Evolutionary conservation across 2,797 vertebrate species (phyloP), one percentile per base, ranked within the genome.

Genomic region (Melanotaenia maccullochi): DNA sequence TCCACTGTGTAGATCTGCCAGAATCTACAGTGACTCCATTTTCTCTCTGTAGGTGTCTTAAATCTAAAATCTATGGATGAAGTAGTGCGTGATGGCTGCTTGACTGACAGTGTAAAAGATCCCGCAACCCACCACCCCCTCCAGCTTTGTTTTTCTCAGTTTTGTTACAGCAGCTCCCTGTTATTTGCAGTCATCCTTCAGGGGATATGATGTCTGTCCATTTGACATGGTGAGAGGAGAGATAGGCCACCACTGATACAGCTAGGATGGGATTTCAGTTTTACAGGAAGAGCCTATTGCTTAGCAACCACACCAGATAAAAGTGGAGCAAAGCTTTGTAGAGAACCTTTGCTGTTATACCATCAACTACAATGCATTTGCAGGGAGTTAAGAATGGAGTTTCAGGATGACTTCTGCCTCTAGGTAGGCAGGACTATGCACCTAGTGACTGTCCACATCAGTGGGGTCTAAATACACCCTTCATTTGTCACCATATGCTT

Each of bases 291-390:
- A 85, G 85, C 78, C 81, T 40, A 93, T 94, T 88, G 93, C 93
- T 89, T 93, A 94, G 93, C 94, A 95, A 95, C 94, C 82, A 64
- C 72, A 68, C 59, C 2, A 74, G 90, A 93, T 90, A 83, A 89
- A 90, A 90, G 84, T 85, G 71, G 73, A 90, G 71, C 44, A 64
- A 71, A 59, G 88, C 36, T 69, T 83, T 81, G 74, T 56, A 62
- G 75, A 68, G 78, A 78, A 91, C 77, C 78, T 87, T 73, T 38
- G 54, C 63, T 79, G 77, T 85, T 89, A 68, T 75, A 82, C 84
- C 76, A 83, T 76, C 73, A 85, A 49, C 76, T 81, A 68, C 60
- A 71, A 62, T 76, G 76, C 62, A 71, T 71, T 59, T 54, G 0
- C 22, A 4, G 72, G 82, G 68, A 71, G 68, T 54, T 68, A 14